These are phyloP conservation scores for Ruditapes philippinarum DNA, from an alignment of 1,140 invertebrate species.

Conservation along the genomic window DNA sequence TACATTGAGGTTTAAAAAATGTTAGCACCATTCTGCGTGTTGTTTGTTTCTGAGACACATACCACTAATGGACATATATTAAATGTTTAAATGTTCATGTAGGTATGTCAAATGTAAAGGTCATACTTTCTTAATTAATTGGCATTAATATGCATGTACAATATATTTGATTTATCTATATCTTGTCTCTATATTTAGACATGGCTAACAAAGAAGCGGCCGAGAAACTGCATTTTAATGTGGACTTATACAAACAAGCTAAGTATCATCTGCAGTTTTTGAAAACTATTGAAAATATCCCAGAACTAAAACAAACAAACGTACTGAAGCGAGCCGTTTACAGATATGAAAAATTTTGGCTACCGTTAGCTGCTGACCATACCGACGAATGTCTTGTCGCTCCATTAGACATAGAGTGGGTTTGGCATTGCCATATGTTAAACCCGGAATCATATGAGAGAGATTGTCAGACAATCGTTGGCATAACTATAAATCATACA, in stretches of 20 bases:
- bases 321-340: not conserved
- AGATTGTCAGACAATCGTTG: conserved; percentile 84
- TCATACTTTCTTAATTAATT: too few relatives aligned
- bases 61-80: too few relatives aligned
- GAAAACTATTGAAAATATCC: not conserved
- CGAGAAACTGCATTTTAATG: not conserved
- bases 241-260: not conserved
- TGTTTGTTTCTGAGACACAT: too few relatives aligned
- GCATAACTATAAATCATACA: conserved; percentile 84
- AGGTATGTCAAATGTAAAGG: too few relatives aligned
- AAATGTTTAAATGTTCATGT: too few relatives aligned
- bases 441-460: conserved; percentile 85
- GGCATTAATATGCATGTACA: too few relatives aligned
- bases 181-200: too few relatives aligned
- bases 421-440: conserved; percentile 88
- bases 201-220: not conserved
- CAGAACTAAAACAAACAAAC: not conserved
- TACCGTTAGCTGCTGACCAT: conserved; percentile 86
- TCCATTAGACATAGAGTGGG: conserved; percentile 88
- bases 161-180: too few relatives aligned
- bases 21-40: too few relatives aligned
- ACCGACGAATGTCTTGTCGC: conserved; percentile 80
- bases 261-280: not conserved
- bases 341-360: conserved; percentile 78
- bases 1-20: too few relatives aligned